These are phyloP conservation scores for Chionodraco myersi DNA, from an alignment of 2,113 vertebrate species.

Conservation along the genomic window DNA sequence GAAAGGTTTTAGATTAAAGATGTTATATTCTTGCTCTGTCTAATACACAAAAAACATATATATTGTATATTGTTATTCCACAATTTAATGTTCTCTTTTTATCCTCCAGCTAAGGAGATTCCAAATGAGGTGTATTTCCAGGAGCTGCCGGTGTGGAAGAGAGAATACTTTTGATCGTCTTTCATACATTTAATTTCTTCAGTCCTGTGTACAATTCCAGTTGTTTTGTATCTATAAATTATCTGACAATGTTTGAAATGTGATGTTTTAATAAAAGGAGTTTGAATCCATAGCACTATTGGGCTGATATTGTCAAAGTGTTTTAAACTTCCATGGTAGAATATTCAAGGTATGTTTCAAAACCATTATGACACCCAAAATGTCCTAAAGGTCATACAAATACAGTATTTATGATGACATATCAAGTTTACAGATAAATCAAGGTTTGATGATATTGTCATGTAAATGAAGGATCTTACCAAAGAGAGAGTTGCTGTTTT, in stretches of 20 bases:
- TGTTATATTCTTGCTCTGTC: background rate
- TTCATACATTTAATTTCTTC: slow-evolving; percentile 3
- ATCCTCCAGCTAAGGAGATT: slow-evolving; percentile 73
- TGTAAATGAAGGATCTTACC: background rate
- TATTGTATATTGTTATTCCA: background rate
- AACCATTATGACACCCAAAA: background rate
- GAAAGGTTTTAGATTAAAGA: background rate
- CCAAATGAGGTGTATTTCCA: slow-evolving; percentile 79
- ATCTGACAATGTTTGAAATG: slow-evolving; percentile 53
- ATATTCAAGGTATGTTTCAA: background rate
- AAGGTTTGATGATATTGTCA: background rate
- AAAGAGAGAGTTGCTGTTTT: background rate
- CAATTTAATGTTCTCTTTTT: slow-evolving; percentile 2
- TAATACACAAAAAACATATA: background rate
- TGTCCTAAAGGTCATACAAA: background rate
- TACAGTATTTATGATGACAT: background rate
- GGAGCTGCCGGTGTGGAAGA: slow-evolving; percentile 83
- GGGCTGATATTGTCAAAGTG: background rate
- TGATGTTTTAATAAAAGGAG: slow-evolving; percentile 81
- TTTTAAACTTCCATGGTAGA: background rate
- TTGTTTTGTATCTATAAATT: slow-evolving; percentile 64
- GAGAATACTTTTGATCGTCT: slow-evolving; percentile 79
- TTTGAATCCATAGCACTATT: slow-evolving; percentile 67
- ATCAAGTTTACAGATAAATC: background rate
- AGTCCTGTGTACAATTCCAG: slow-evolving; percentile 18